Percentiles rank a stretch among this genome's conserved stretches.
phyloP scores from a whole-genome alignment of 2,113 vertebrate species.

The Periophthalmodon schlosseri region DNA sequence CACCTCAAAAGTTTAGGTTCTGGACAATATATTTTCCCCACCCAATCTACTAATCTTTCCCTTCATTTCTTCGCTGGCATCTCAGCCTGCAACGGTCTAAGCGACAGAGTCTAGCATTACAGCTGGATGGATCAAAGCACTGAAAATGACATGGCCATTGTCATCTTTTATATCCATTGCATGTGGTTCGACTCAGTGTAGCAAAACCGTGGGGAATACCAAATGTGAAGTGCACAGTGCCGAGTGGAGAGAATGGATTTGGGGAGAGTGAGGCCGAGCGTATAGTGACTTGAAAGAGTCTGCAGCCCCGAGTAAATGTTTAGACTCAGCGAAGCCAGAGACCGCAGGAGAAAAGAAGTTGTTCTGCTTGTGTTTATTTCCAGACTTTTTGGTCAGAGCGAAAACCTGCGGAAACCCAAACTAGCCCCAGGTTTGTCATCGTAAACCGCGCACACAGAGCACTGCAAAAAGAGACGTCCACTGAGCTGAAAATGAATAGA shows the following conservation, averaged over 20 bases:
- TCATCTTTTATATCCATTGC: neutral
- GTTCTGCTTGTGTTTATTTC: constrained; percentile 7
- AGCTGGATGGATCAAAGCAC: neutral
- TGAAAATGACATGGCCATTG: neutral
- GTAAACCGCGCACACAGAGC: neutral
- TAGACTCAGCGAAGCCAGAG: neutral
- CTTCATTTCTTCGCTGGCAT: too few relatives aligned
- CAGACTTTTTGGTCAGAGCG: neutral
- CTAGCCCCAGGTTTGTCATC: constrained; percentile 1
- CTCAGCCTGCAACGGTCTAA: too few relatives aligned
- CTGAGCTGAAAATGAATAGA: neutral
- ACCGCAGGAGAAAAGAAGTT: constrained; percentile 4
- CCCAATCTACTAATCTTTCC: too few relatives aligned
- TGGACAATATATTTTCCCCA: too few relatives aligned
- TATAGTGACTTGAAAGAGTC: constrained; percentile 5
- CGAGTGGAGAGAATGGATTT: neutral
- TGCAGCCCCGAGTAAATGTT: neutral
- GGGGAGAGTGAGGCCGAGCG: neutral
- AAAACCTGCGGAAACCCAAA: constrained; percentile 6
- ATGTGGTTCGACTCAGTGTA: neutral
- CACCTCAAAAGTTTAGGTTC: too few relatives aligned
- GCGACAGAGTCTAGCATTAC: neutral
- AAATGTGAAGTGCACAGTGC: neutral
- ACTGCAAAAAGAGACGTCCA: neutral
- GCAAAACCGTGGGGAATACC: neutral